A percentile compares a stretch with the other conserved stretches of the same genome.
Evolutionary conservation across 2,797 vertebrate genomes (phyloP).

Genomic region (Platalea minor): DNA sequence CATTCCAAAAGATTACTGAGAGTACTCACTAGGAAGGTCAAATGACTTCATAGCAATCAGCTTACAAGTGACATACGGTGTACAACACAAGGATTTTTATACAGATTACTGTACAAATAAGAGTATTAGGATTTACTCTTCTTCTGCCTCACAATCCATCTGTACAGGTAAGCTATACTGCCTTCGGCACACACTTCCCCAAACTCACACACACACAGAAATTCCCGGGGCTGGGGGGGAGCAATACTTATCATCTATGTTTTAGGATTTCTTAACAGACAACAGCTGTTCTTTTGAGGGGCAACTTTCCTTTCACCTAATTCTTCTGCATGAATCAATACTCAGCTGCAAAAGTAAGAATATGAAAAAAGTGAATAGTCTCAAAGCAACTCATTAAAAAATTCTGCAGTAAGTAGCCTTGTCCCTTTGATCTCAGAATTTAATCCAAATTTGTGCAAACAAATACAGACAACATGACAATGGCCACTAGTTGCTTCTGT

Average conservation of each 20-base stretch:
- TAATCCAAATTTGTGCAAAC: not conserved
- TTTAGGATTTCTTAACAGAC: not conserved
- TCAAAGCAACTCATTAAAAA: not conserved
- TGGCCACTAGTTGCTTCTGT: not conserved
- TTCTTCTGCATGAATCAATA: not conserved
- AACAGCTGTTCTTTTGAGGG: not conserved
- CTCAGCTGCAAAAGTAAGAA: not conserved
- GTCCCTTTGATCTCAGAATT: not conserved
- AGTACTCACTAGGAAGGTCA: not conserved
- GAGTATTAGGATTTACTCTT: not conserved
- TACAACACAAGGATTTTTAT: not conserved
- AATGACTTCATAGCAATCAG: not conserved
- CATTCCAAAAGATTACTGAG: not conserved
- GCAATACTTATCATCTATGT: not conserved
- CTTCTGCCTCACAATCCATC: not conserved
- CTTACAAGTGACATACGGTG: not conserved
- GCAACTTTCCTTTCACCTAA: not conserved
- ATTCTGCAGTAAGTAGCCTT: not conserved
- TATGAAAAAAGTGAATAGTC: not conserved
- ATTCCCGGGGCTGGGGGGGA: not conserved
- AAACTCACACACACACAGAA: not conserved
- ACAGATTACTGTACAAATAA: not conserved
- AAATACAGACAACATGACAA: not conserved
- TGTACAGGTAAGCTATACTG: not conserved
- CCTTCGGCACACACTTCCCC: not conserved